Percentiles rank a stretch among this genome's conserved stretches.
Conservation (phyloP, 1,140 invertebrate species). For the Myzus persicae region DNA sequence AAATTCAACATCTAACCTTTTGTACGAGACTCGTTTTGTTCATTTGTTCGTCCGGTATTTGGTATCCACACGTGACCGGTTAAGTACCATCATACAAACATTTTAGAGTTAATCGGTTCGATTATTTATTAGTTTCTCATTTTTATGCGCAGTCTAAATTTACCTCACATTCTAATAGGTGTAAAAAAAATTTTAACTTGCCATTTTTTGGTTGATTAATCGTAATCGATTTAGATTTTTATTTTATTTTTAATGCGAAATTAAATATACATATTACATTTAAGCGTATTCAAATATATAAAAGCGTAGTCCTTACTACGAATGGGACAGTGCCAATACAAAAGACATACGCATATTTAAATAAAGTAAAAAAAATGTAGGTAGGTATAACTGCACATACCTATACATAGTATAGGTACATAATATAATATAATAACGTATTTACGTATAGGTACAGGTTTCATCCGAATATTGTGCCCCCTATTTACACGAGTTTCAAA, state of each 20-base stretch:
- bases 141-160: constrained; percentile 17
- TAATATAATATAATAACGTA: not conserved
- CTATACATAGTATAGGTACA: too few species aligned
- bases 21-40: constrained; percentile 36
- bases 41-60: constrained; percentile 36
- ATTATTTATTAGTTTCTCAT: constrained; percentile 41
- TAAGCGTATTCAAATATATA: constrained; percentile 11
- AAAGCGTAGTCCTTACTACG: not conserved
- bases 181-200: not conserved
- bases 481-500: constrained; percentile 11
- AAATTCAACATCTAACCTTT: constrained; percentile 39
- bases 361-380: constrained; percentile 1
- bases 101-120: constrained; percentile 55
- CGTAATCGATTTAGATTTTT: constrained; percentile 36
- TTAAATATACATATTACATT: not conserved
- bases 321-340: constrained; percentile 20
- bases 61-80: constrained; percentile 35
- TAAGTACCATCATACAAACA: constrained; percentile 39
- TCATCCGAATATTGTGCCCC: not conserved
- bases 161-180: not conserved
- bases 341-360: constrained; percentile 25
- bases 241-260: not conserved
- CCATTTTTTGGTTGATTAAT: constrained; percentile 28
- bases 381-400: not conserved
- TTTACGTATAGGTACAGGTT: not conserved